phyloP scores from a whole-genome alignment of 1,140 invertebrate genomes.

The Apis mellifera region Amel_HAv3.1 CM009937.2:12285501-12286000 shows the following conservation, averaged over 20 bases:
- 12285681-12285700: constrained; percentile 42
- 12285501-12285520: not conserved
- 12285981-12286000: not conserved
- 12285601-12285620: constrained; percentile 31
- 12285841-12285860: constrained; percentile 14
- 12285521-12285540: not conserved
- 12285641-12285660: constrained; percentile 3
- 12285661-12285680: not conserved
- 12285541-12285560: not conserved
- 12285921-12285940: not conserved
- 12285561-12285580: not conserved
- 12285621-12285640: not conserved
- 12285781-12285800: constrained; percentile 44
- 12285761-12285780: constrained; percentile 53
- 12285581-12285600: constrained; percentile 31
- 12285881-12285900: not conserved
- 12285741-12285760: constrained; percentile 46
- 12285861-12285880: not conserved
- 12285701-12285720: constrained; percentile 44
- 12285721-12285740: constrained; percentile 26
- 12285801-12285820: constrained; percentile 8
- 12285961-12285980: not conserved
- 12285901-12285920: not conserved
- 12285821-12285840: constrained; percentile 30
- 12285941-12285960: not conserved